Percentiles rank a stretch among this genome's conserved stretches.
These are phyloP conservation scores for Meteorus cinctellus DNA, from an alignment of 2,888 invertebrate species.

Conservation along the genomic window DNA sequence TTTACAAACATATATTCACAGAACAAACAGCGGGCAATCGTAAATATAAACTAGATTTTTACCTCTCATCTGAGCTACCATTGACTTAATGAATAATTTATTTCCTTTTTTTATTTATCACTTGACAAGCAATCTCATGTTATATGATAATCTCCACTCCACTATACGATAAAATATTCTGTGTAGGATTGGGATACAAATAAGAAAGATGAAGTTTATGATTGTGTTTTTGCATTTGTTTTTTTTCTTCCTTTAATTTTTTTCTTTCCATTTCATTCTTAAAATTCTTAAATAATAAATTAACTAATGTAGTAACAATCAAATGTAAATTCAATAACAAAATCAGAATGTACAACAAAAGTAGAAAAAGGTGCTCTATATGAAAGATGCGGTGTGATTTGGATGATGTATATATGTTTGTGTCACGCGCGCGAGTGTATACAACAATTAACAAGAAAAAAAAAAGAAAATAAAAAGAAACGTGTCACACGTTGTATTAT, in stretches of 20 bases:
- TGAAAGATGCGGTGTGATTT: neutral
- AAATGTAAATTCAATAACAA: slow-evolving; percentile 65
- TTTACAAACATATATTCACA: neutral
- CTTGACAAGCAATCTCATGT: neutral
- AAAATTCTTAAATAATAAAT: slow-evolving; percentile 66
- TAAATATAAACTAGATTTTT: slow-evolving; percentile 11
- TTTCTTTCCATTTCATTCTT: slow-evolving; percentile 55
- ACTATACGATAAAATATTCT: neutral
- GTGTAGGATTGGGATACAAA: neutral
- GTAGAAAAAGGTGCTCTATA: slow-evolving; percentile 10
- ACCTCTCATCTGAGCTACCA: neutral
- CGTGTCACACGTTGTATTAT: neutral
- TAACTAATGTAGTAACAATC: slow-evolving; percentile 64
- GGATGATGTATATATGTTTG: neutral
- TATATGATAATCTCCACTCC: slow-evolving; percentile 1
- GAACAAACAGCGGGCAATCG: neutral
- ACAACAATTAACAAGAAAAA: slow-evolving; percentile 15
- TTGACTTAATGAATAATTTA: neutral
- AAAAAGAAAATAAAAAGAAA: neutral
- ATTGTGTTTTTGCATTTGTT: neutral
- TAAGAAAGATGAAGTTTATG: neutral
- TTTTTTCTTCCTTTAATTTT: neutral
- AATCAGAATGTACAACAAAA: slow-evolving; percentile 53
- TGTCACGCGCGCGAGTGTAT: neutral
- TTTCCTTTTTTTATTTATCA: neutral